phyloP scores from a whole-genome alignment of 2,888 invertebrate species.

The Acrobasis repandana region DNA sequence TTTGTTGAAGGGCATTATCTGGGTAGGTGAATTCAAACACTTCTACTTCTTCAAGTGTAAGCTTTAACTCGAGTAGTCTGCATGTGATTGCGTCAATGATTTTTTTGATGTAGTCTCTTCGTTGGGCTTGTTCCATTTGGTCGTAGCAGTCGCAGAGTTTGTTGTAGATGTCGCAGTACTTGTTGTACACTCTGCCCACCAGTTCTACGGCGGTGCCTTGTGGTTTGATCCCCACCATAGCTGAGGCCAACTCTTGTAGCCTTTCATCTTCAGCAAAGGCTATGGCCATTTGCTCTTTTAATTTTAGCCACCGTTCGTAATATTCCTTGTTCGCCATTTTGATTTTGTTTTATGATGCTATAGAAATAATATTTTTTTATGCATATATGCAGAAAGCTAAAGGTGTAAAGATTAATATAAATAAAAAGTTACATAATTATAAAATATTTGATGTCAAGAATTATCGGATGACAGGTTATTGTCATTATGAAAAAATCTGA shows the following conservation, averaged over 20 bases:
- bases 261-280: slow-evolving; percentile 57
- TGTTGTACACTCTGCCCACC: slow-evolving; percentile 75
- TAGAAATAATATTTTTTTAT: neutral
- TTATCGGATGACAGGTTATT: neutral
- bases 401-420: neutral
- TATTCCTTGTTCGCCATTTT: slow-evolving; percentile 66
- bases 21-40: slow-evolving; percentile 86
- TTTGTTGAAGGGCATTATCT: slow-evolving; percentile 86
- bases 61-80: slow-evolving; percentile 83
- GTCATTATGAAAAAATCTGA: neutral
- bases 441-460: neutral
- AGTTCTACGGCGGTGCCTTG: slow-evolving; percentile 74
- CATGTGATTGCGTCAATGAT: slow-evolving; percentile 83
- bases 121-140: slow-evolving; percentile 84
- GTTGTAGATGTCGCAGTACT: slow-evolving; percentile 80
- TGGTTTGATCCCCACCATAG: slow-evolving; percentile 63
- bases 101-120: slow-evolving; percentile 79
- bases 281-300: slow-evolving; percentile 55
- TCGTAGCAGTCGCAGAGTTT: slow-evolving; percentile 84
- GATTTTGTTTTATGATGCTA: neutral
- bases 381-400: neutral
- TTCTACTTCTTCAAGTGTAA: slow-evolving; percentile 80
- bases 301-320: slow-evolving; percentile 63
- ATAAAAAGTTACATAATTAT: neutral
- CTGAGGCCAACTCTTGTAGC: slow-evolving; percentile 58